phyloP scores from a whole-genome alignment of 2,113 vertebrate species.

The rabbit (Oryctolagus cuniculus) region DNA sequence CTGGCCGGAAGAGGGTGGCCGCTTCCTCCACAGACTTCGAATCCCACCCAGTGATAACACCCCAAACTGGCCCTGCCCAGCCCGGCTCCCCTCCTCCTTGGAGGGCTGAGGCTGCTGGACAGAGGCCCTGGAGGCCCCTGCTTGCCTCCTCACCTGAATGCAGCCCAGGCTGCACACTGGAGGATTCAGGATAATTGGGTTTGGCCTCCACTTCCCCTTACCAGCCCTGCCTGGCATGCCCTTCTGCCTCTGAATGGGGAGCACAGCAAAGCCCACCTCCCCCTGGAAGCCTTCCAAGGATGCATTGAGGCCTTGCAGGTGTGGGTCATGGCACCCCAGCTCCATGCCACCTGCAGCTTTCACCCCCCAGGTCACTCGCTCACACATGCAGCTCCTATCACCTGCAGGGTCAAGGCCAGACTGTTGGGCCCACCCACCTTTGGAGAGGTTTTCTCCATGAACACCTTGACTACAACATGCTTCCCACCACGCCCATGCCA shows the following conservation, averaged over 20 bases:
- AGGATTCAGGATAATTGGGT: neutral
- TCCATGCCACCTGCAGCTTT: neutral
- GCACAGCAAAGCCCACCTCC: neutral
- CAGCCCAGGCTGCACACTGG: neutral
- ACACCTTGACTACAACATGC: rapidly evolving
- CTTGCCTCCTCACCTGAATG: neutral
- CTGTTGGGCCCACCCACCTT: too few species aligned
- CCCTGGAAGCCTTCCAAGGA: conserved; percentile 18
- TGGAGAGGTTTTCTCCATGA: neutral
- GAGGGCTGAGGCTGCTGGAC: neutral
- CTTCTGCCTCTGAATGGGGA: neutral
- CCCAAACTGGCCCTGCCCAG: conserved; percentile 49
- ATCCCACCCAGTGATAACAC: conserved; percentile 76
- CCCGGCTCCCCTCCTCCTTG: conserved; percentile 22
- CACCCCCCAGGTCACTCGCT: neutral
- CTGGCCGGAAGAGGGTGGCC: conserved; percentile 84
- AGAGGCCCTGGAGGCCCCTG: neutral
- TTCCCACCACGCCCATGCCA: neutral
- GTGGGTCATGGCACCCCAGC: neutral
- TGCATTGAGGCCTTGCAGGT: neutral
- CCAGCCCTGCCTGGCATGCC: too few species aligned
- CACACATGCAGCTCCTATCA: neutral
- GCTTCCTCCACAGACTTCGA: conserved; percentile 82
- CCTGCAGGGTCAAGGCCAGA: neutral
- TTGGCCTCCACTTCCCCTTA: neutral